Conservation (phyloP, 2,797 vertebrate species). For the Molossus molossus region DNA sequence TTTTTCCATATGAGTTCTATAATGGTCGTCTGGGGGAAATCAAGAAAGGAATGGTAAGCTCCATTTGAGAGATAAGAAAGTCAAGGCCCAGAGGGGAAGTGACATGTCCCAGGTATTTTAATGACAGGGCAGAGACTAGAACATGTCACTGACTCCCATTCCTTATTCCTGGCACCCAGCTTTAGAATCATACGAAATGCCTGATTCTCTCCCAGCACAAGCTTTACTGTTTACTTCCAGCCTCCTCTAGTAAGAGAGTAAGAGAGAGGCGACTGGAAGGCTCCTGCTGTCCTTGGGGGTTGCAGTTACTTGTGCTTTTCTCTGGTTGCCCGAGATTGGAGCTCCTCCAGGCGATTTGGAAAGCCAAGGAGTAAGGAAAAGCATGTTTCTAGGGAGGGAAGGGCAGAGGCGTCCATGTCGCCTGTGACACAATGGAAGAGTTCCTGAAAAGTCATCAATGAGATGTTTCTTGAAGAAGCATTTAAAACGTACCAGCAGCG, state of each 20-base stretch:
- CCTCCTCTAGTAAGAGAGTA: neutral
- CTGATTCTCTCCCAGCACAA: neutral
- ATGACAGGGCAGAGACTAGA: neutral
- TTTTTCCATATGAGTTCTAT: neutral
- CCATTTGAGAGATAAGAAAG: neutral
- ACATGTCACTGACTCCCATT: neutral
- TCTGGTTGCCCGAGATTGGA: neutral
- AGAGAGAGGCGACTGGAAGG: neutral
- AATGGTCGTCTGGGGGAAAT: neutral
- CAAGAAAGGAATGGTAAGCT: neutral
- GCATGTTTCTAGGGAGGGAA: neutral
- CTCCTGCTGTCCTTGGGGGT: neutral
- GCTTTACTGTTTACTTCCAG: neutral
- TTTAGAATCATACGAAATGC: neutral
- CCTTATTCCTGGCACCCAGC: neutral
- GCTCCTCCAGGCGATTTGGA: neutral
- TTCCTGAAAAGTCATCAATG: neutral
- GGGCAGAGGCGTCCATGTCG: neutral
- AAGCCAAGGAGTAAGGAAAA: neutral
- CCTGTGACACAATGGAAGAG: neutral
- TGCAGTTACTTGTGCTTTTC: neutral
- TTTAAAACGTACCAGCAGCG: neutral
- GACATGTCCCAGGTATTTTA: neutral
- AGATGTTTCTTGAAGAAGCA: neutral
- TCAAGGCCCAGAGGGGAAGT: neutral